phyloP scores from a whole-genome alignment of 2,888 invertebrate species.

The Aphidius colemani region DNA sequence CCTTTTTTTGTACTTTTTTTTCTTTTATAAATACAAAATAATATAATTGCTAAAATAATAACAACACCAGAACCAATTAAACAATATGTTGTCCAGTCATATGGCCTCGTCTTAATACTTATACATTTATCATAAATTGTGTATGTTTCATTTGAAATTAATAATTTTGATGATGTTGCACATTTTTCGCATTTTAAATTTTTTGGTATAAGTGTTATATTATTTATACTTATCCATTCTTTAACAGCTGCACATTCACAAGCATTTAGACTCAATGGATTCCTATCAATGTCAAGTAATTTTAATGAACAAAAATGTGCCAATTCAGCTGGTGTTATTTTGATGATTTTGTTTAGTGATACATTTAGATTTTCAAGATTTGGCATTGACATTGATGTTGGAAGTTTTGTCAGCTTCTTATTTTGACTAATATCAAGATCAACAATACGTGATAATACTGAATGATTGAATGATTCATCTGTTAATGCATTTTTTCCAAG shows the following conservation, averaged over 20 bases:
- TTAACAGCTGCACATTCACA: slow-evolving; percentile 49
- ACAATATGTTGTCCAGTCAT: slow-evolving; percentile 50
- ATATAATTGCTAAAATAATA: slow-evolving; percentile 6
- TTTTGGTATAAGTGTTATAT: slow-evolving; percentile 38
- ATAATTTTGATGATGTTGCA: background rate
- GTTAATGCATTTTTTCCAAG: slow-evolving; percentile 63
- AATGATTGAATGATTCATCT: slow-evolving; percentile 55
- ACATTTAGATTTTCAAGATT: slow-evolving; percentile 67
- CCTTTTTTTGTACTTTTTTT: too few relatives aligned
- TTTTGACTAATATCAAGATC: slow-evolving; percentile 68
- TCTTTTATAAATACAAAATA: background rate
- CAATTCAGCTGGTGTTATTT: slow-evolving; percentile 63
- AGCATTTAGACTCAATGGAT: slow-evolving; percentile 41
- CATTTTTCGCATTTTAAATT: slow-evolving; percentile 32
- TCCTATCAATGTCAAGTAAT: slow-evolving; percentile 62
- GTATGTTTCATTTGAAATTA: slow-evolving; percentile 40
- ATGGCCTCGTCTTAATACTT: slow-evolving; percentile 27
- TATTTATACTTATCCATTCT: slow-evolving; percentile 42
- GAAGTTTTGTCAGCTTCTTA: slow-evolving; percentile 40
- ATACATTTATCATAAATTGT: slow-evolving; percentile 41
- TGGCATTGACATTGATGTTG: slow-evolving; percentile 67
- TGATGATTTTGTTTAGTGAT: slow-evolving; percentile 65
- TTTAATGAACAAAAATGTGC: slow-evolving; percentile 68
- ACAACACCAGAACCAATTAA: slow-evolving; percentile 38
- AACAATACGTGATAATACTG: slow-evolving; percentile 64